Conservation (phyloP, 2,113 vertebrate species). For the Anguilla rostrata region DNA sequence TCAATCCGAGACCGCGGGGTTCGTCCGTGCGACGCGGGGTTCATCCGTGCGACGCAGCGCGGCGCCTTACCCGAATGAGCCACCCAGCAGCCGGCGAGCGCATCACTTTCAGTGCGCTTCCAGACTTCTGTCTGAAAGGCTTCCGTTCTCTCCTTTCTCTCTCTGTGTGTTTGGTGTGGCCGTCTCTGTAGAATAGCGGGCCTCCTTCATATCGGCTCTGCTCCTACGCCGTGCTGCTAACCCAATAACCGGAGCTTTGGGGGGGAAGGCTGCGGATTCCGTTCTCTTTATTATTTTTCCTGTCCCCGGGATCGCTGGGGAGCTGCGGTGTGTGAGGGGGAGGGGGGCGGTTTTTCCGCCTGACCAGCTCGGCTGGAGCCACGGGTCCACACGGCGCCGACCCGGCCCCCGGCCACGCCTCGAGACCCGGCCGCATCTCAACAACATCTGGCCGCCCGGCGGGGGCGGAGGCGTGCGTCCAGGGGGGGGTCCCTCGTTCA, state of each 20-base stretch:
- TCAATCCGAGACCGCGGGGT: too few relatives aligned
- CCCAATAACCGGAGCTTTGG: slow-evolving; percentile 35
- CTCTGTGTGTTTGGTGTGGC: neutral
- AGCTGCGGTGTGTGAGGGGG: neutral
- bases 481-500: neutral
- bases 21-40: too few relatives aligned
- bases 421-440: neutral
- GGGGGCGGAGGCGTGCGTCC: too few relatives aligned
- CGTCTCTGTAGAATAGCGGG: neutral
- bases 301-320: slow-evolving; percentile 36
- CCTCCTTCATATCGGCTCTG: slow-evolving; percentile 37
- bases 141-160: neutral
- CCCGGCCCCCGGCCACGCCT: neutral
- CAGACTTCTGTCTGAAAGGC: neutral
- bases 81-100: neutral
- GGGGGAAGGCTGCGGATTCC: slow-evolving; percentile 30
- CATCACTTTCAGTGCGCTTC: neutral
- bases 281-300: slow-evolving; percentile 46
- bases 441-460: neutral
- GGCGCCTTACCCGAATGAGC: too few relatives aligned
- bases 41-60: too few relatives aligned
- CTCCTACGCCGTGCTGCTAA: neutral
- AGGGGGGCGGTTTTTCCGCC: neutral
- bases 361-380: neutral
- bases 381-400: neutral